Base-by-base conservation (phyloP, 64 coral and sea anemone genomes). In the Platygyra sinensis region DNA sequence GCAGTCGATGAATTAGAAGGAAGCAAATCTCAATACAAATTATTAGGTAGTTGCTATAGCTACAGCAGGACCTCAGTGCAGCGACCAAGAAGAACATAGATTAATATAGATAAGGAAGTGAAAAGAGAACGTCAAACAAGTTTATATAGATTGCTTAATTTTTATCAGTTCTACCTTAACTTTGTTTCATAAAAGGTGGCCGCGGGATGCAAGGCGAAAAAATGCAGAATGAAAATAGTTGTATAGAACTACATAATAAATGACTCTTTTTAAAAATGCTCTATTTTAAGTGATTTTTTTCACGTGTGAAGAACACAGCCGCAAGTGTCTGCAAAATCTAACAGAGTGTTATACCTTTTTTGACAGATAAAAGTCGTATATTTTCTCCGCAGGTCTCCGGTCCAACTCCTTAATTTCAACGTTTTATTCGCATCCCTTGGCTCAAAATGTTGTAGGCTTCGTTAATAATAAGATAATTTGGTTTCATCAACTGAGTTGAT, bases 1-100 rank as follows among this genome's bases (percentile, higher is more conserved):
- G 72, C 72, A 74, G 30, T 74, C 72, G 30, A 74, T 74, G 72
- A 31, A 10, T 74, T 74, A 30, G 72, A 74, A 36, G 72, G 72
- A 74, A 36, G 27, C 72, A 74, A 74, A 74, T 74, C 72, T 38
- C 27, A 30, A 33, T 74, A 30, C 9, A 74, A 11, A 74, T 74
- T 29, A 30, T 30, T 13, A 29, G 38, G 72, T 74, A 18, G 72
- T 74, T 74, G 27, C 30, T 15, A 74, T 30, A 74, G 15, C 72
- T 74, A 38, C 72, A 30, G 72, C 72, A 36, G 33, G 33, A 36
- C 33, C n/a, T n/a, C n/a, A n/a, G n/a, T n/a, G n/a, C n/a, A 73
- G 25, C 72, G 24, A 16, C 72, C 72, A 30, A 73, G 72, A 73
- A 73, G 25, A 73, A 73, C 28, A 30, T 39, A 39, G 38, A 39